Evolutionary conservation across 2,797 vertebrate species (phyloP).

Genomic region (Sebastes hubbsi): DNA sequence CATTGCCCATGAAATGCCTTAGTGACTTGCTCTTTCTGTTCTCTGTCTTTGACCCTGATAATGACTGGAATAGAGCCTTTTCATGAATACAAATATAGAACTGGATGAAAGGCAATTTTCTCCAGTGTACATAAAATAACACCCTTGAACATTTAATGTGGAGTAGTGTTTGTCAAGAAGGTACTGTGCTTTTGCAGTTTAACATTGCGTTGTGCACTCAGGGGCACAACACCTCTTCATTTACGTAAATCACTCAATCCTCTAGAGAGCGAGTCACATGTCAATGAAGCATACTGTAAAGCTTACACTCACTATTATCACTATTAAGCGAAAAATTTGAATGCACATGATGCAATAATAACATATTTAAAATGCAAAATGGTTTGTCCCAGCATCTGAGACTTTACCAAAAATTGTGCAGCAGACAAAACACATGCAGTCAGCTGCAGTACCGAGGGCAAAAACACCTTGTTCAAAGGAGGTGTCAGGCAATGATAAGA

Average conservation of each 20-base stretch:
- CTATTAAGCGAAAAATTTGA: not conserved
- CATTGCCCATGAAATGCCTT: conserved; percentile 50
- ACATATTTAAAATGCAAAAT: not conserved
- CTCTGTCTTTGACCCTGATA: conserved; percentile 64
- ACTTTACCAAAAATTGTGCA: not conserved
- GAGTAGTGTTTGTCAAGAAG: conserved; percentile 48
- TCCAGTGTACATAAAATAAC: conserved; percentile 54
- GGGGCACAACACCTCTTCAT: conserved; percentile 31
- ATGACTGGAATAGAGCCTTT: conserved; percentile 61
- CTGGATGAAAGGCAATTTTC: conserved; percentile 56
- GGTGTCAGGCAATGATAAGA: not conserved
- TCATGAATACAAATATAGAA: conserved; percentile 71
- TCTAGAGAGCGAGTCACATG: conserved; percentile 11
- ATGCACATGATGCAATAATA: conserved; percentile 1
- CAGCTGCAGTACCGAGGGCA: not conserved
- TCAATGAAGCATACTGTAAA: conserved; percentile 17
- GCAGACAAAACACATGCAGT: conserved; percentile 2
- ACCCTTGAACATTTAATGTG: conserved; percentile 51
- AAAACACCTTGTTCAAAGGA: conserved; percentile 7
- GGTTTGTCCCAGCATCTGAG: not conserved
- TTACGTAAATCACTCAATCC: conserved; percentile 23
- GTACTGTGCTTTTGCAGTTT: conserved; percentile 24
- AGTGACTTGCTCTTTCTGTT: conserved; percentile 54
- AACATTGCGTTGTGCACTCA: conserved; percentile 7
- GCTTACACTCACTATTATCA: not conserved